A percentile compares a stretch with the other conserved stretches of the same genome.
Conservation (phyloP, 2,888 invertebrate genomes). For the Xestia sexstrigata region DNA sequence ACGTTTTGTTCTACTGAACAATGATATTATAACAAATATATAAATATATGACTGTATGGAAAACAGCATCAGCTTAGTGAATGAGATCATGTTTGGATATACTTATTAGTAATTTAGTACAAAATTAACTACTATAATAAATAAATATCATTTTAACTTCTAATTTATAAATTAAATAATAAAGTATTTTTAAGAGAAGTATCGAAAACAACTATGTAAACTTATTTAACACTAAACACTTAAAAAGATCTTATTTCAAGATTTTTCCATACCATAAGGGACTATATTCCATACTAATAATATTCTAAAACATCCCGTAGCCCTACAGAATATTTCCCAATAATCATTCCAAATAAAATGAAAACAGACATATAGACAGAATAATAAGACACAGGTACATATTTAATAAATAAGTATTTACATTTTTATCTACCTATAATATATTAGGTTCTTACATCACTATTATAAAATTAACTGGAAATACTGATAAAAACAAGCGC, state of each 20-base stretch:
- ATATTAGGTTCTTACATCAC: constrained; percentile 35
- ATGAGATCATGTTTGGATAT: constrained; percentile 33
- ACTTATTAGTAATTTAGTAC: constrained; percentile 9
- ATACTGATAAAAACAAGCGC: not conserved
- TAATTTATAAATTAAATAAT: constrained; percentile 18
- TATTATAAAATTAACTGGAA: constrained; percentile 12
- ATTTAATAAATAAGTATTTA: constrained; percentile 44
- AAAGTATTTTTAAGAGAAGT: not conserved
- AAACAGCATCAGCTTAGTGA: constrained; percentile 16
- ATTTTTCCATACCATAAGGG: not conserved
- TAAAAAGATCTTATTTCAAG: not conserved
- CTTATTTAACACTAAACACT: not conserved
- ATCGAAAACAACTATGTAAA: not conserved
- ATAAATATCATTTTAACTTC: not conserved
- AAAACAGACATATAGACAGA: constrained; percentile 1
- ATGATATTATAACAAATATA: constrained; percentile 32
- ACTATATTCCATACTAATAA: not conserved
- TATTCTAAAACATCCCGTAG: not conserved
- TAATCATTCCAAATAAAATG: not conserved
- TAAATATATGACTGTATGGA: constrained; percentile 9
- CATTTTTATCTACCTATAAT: constrained; percentile 39
- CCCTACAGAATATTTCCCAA: not conserved
- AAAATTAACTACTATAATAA: constrained; percentile 7
- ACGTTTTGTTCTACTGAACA: constrained; percentile 39
- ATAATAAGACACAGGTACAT: constrained; percentile 32